Conservation (phyloP, 2,888 invertebrate genomes). For the Morpho achilles region DNA sequence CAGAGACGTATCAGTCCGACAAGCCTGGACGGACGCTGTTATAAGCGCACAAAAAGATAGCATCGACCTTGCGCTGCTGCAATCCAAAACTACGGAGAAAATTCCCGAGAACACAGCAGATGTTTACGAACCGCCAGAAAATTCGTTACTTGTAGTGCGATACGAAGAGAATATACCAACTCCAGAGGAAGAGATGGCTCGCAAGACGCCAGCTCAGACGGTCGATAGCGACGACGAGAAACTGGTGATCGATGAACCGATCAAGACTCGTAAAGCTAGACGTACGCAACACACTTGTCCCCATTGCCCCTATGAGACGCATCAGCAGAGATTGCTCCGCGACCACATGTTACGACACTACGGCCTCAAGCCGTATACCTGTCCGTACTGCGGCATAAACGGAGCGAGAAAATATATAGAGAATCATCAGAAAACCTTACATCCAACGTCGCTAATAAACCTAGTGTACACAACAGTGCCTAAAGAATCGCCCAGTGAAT, state of each 20-base stretch:
- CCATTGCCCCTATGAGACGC: constrained; percentile 42
- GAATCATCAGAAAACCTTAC: constrained; percentile 47
- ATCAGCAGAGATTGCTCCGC: constrained; percentile 37
- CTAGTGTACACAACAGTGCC: constrained; percentile 34
- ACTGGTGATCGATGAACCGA: constrained; percentile 46
- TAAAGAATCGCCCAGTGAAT: constrained; percentile 26
- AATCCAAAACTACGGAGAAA: neutral
- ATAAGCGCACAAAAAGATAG: constrained; percentile 42
- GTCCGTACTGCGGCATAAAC: constrained; percentile 55
- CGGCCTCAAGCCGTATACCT: constrained; percentile 60
- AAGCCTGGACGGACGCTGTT: constrained; percentile 49
- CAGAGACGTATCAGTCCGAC: constrained; percentile 42
- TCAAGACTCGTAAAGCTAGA: constrained; percentile 23
- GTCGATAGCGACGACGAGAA: constrained; percentile 43
- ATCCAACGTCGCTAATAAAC: constrained; percentile 36
- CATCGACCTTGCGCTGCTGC: constrained; percentile 27
- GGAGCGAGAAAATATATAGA: constrained; percentile 42
- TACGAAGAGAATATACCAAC: constrained; percentile 53
- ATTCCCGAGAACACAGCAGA: neutral
- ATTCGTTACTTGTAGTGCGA: constrained; percentile 57
- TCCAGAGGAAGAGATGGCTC: constrained; percentile 36
- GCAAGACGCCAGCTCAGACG: constrained; percentile 25
- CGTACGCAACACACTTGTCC: constrained; percentile 37
- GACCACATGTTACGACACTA: constrained; percentile 70
- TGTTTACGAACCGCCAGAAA: constrained; percentile 34